A percentile compares a stretch with the other conserved stretches of the same genome.
Conservation (phyloP, 2,113 vertebrate species). For the Malurus melanocephalus region DNA sequence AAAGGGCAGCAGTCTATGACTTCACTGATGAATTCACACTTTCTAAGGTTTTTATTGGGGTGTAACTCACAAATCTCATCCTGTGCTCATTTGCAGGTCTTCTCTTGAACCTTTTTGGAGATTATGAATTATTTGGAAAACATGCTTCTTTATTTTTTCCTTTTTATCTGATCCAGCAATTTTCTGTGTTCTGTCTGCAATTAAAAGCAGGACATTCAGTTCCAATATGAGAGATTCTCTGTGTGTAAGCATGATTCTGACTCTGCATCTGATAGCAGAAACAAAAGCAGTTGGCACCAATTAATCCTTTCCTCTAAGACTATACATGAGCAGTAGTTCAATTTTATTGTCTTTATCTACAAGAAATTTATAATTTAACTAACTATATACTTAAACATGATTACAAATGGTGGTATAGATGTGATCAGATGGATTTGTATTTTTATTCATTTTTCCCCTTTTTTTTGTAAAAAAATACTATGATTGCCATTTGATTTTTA, state of each 20-base stretch:
- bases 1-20: background rate
- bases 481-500: background rate
- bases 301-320: background rate
- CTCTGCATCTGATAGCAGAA: background rate
- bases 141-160: rapidly evolving
- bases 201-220: background rate
- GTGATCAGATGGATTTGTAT: background rate
- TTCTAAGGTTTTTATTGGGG: background rate
- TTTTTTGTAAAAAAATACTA: background rate
- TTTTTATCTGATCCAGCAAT: background rate
- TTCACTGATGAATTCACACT: background rate
- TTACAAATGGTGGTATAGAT: background rate
- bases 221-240: background rate
- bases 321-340: background rate
- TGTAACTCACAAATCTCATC: background rate
- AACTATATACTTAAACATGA: background rate
- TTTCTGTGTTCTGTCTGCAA: background rate
- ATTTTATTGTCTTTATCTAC: background rate
- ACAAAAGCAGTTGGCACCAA: background rate
- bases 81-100: background rate
- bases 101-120: background rate
- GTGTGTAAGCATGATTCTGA: background rate
- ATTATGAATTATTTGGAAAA: background rate
- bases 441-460: background rate
- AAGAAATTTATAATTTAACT: background rate